phyloP scores from a whole-genome alignment of 2,797 vertebrate genomes.

The Choloepus didactylus region DNA sequence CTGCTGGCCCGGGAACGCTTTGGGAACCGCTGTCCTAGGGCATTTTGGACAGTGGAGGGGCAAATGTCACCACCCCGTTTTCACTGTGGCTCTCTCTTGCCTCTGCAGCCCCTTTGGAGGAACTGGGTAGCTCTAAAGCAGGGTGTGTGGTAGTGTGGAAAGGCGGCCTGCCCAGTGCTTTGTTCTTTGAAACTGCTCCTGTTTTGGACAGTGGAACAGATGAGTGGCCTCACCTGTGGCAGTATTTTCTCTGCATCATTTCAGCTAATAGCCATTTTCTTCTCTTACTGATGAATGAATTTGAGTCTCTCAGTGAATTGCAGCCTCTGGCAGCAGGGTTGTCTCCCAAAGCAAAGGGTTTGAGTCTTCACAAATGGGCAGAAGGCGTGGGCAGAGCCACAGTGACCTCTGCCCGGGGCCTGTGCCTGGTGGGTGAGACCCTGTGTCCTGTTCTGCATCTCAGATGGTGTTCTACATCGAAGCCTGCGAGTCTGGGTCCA shows the following conservation, averaged over 20 bases:
- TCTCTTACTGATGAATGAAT: neutral
- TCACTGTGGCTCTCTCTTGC: neutral
- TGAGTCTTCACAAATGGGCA: neutral
- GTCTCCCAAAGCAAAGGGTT: neutral
- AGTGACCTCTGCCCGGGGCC: rapidly evolving
- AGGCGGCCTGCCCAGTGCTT: rapidly evolving
- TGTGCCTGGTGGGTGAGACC: neutral
- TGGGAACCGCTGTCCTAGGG: neutral
- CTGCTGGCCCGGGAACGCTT: neutral
- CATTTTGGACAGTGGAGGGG: neutral
- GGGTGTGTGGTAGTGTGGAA: rapidly evolving
- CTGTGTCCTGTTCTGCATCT: neutral
- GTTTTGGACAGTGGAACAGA: rapidly evolving
- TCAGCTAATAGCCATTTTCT: neutral
- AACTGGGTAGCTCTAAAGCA: neutral
- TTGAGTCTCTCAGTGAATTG: no score
- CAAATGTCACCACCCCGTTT: neutral
- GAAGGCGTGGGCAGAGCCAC: neutral
- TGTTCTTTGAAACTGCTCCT: neutral
- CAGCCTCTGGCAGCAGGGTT: neutral
- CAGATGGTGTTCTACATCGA: constrained; percentile 99
- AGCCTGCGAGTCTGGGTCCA: constrained; percentile 98
- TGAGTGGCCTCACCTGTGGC: rapidly evolving
- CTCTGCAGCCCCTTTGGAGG: rapidly evolving
- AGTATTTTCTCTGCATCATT: neutral